phyloP scores from a whole-genome alignment of 2,113 vertebrate species.

The Stigmatopora argus region DNA sequence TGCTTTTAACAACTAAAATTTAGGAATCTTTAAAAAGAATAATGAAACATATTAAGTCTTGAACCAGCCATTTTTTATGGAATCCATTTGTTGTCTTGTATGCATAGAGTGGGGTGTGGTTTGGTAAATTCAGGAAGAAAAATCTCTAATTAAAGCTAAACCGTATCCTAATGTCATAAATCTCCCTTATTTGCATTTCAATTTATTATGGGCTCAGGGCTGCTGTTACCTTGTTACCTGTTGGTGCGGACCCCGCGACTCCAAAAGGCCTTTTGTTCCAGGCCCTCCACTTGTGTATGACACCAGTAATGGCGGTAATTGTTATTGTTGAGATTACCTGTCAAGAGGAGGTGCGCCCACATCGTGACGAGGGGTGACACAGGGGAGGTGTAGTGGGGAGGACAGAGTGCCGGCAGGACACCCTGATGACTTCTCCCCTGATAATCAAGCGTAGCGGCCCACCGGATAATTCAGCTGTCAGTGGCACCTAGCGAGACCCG shows the following conservation, averaged over 20 bases:
- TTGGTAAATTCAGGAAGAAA: not conserved
- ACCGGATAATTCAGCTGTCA: conserved; percentile 99
- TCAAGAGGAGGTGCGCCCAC: conserved; percentile 85
- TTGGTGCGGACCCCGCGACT: conserved; percentile 80
- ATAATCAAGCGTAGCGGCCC: conserved; percentile 96
- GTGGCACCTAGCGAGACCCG: conserved; percentile 77
- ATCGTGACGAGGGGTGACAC: conserved; percentile 98
- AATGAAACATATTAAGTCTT: not conserved
- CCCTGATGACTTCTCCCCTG: conserved; percentile 95
- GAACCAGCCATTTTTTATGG: not conserved
- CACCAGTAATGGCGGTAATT: conserved; percentile 99
- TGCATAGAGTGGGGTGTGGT: not conserved
- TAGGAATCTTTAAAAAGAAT: not conserved
- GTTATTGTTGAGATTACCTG: conserved; percentile 99
- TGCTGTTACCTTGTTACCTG: conserved; percentile 89
- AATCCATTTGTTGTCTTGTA: not conserved
- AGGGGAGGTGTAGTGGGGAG: conserved; percentile 64
- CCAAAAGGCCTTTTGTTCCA: conserved; percentile 91
- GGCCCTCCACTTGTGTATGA: conserved; percentile 95
- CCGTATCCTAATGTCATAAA: not conserved
- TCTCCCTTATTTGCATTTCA: not conserved
- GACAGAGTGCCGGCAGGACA: conserved; percentile 71
- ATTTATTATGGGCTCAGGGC: not conserved
- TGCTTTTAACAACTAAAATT: not conserved
- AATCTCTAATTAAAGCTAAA: not conserved